Base-by-base conservation (phyloP, 2,797 vertebrate species). In the Nasua narica region DNA sequence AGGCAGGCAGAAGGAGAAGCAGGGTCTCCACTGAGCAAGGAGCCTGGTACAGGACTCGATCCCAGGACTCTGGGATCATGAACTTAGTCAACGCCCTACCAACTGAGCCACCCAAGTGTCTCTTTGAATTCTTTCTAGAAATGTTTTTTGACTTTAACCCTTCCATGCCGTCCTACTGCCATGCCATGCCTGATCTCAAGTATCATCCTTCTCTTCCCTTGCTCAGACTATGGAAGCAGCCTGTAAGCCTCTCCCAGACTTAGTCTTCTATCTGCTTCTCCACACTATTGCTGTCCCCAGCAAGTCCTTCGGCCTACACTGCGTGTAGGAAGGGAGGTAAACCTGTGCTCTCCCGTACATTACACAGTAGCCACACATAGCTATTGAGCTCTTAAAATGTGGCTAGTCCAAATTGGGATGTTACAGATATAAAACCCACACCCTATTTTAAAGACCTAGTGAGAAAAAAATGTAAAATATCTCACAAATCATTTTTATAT, bases 401-500 rank as follows among this genome's bases (percentile, higher is more conserved):
- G 84, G n/a, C 70, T 10, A 9, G 3, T 74, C 27, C 50, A 81
- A 35, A 87, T 25, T 29, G 43, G 18, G 46, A 72, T 76, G n/a
- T 76, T 76, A 5, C 16, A 76, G 40, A 18, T 62, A 11, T 67
- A 76, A 91, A 93, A 72, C 5, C 21, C 14, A 76, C 3, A 58
- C 29, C 35, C 46, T 74, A 19, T 81, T 95, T 67, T 48, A 56
- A 88, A 95, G 69, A 54, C 14, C 67, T 62, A 29, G 35, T 50
- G 18, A 23, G 32, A 82, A 93, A 92, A 95, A 87, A 87, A n/a
- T 11, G 2, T 81, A 85, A 78, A 93, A n/a, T 54, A 29, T 10
- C 14, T 84, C 46, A 67, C 18, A 40, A 77, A 16, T 95, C 86
- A 67, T 90, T 94, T 94, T 79, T 94, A 74, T 88, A 35, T 67